phyloP scores from a whole-genome alignment of 1,140 invertebrate species.

The Penaeus japonicus region DNA sequence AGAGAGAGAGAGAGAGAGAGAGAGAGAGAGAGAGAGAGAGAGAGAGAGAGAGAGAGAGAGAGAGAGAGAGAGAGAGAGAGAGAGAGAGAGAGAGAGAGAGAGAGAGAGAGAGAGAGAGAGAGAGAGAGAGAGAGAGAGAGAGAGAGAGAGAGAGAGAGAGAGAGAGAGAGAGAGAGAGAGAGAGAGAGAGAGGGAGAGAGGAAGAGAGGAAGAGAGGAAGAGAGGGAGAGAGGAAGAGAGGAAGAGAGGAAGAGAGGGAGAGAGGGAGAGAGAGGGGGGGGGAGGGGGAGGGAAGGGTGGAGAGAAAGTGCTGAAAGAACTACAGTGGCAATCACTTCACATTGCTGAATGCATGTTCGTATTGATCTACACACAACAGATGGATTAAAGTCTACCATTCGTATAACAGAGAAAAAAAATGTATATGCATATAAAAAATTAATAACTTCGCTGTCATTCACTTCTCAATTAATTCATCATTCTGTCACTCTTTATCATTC shows the following conservation, averaged over 20 bases:
- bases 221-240: not conserved
- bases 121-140: not conserved
- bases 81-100: not conserved
- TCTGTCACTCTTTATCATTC: no score
- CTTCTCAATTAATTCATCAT: no score
- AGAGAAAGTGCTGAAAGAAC: not conserved
- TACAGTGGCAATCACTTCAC: no score
- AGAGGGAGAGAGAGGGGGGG: not conserved
- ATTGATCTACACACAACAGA: no score
- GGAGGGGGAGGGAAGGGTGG: not conserved
- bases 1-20: not conserved
- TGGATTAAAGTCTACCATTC: no score
- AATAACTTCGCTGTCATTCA: no score
- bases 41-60: not conserved
- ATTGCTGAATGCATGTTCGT: no score
- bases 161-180: not conserved
- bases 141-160: not conserved
- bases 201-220: not conserved
- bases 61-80: not conserved
- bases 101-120: not conserved
- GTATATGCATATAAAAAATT: no score
- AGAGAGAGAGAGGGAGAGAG: not conserved
- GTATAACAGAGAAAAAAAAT: no score
- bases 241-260: not conserved
- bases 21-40: not conserved